phyloP scores from a whole-genome alignment of 2,797 vertebrate genomes.

The Protosalanx chinensis region DNA sequence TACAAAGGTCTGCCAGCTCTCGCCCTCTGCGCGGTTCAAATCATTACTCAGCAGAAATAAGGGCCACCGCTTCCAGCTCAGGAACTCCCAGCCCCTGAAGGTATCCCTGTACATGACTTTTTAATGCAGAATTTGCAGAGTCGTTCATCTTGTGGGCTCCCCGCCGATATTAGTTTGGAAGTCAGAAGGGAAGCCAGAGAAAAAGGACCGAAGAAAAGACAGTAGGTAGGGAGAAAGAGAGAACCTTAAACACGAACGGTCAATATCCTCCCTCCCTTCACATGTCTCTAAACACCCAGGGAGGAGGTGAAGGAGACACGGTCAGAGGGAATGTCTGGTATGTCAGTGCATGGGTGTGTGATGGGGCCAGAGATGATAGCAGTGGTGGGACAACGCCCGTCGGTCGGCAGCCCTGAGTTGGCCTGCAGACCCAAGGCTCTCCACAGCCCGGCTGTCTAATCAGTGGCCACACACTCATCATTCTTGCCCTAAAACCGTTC shows the following conservation, averaged over 20 bases:
- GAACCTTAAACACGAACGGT: neutral
- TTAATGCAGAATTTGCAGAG: slow-evolving; percentile 64
- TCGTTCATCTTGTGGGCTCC: slow-evolving; percentile 62
- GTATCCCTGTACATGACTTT: slow-evolving; percentile 66
- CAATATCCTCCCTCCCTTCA: slow-evolving; percentile 7
- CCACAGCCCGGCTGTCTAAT: slow-evolving; percentile 46
- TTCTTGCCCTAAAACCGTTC: slow-evolving; percentile 29
- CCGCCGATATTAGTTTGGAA: slow-evolving; percentile 42
- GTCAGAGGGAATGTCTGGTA: neutral
- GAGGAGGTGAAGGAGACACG: neutral
- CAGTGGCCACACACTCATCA: slow-evolving; percentile 42
- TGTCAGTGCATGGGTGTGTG: neutral
- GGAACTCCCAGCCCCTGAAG: slow-evolving; percentile 53
- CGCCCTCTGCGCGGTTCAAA: slow-evolving; percentile 43
- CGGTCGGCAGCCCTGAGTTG: slow-evolving; percentile 36
- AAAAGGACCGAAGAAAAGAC: neutral
- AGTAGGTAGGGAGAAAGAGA: neutral
- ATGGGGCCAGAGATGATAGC: slow-evolving; percentile 3
- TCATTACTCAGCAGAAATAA: slow-evolving; percentile 61
- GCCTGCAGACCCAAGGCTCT: slow-evolving; percentile 30
- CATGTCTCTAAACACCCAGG: slow-evolving; percentile 13
- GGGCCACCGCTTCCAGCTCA: slow-evolving; percentile 26
- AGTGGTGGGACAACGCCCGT: slow-evolving; percentile 17
- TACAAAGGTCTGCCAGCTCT: slow-evolving; percentile 37
- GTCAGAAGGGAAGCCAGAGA: slow-evolving; percentile 27